These are phyloP conservation scores for Danio kyathit DNA, from an alignment of 2,797 vertebrate genomes.

Conservation along the genomic window DNA sequence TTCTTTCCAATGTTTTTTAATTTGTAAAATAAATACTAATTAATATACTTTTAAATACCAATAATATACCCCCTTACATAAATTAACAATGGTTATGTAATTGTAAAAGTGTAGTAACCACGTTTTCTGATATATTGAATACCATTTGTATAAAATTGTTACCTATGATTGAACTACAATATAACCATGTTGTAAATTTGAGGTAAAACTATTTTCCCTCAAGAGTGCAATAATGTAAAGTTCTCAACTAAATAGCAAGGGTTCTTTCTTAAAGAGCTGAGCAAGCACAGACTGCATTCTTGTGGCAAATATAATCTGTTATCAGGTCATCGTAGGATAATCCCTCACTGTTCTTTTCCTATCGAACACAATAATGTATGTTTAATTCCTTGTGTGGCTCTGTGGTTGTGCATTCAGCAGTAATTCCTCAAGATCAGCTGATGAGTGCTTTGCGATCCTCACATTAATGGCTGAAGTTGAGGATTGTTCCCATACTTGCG, in stretches of 20 bases:
- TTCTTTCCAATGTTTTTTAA: too few species aligned
- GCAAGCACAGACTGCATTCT: not conserved
- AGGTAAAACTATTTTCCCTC: too few species aligned
- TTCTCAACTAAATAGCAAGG: not conserved
- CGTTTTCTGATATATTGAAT: too few species aligned
- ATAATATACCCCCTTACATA: too few species aligned
- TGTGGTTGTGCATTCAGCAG: not conserved
- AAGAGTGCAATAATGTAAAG: not conserved
- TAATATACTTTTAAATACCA: too few species aligned
- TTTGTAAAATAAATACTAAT: too few species aligned
- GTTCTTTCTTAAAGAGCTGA: conserved; percentile 18
- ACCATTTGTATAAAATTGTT: too few species aligned
- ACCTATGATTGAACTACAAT: too few species aligned
- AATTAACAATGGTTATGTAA: too few species aligned
- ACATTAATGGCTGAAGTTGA: not conserved
- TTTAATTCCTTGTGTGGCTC: not conserved
- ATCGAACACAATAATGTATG: conserved; percentile 14
- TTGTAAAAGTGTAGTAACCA: too few species aligned
- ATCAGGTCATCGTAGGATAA: conserved; percentile 36
- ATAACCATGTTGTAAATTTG: too few species aligned
- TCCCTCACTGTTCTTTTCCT: conserved; percentile 29
- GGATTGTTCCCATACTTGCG: not conserved
- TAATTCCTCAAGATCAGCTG: conserved; percentile 6
- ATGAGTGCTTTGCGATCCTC: not conserved
- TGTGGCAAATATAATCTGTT: conserved; percentile 21